phyloP scores from a whole-genome alignment of 2,888 invertebrate species.

The Lycaena phlaeas region DNA sequence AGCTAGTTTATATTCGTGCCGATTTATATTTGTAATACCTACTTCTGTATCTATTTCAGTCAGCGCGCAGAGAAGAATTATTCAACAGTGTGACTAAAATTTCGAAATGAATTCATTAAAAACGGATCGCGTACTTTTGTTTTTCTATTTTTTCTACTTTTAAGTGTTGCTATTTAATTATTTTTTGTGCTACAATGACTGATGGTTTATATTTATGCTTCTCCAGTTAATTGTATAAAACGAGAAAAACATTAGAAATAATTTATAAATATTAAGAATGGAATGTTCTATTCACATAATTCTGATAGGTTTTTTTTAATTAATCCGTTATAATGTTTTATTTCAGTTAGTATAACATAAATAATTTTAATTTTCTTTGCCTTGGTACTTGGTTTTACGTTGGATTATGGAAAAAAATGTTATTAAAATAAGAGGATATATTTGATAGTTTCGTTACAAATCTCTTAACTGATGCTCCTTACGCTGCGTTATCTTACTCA shows the following conservation, averaged over 20 bases:
- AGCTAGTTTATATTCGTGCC: conserved; percentile 37
- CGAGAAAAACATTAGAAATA: not conserved
- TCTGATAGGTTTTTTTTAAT: no score
- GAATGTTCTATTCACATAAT: no score
- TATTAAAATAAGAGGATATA: no score
- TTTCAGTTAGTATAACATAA: not conserved
- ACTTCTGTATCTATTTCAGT: conserved; percentile 18
- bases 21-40: conserved; percentile 15
- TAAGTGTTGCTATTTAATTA: not conserved
- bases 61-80: conserved; percentile 4
- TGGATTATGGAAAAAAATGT: no score
- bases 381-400: not conserved
- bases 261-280: no score
- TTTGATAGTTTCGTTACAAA: no score
- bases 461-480: conserved; percentile 3
- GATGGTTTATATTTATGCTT: not conserved
- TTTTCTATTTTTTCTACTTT: conserved; percentile 4
- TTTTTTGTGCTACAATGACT: not conserved
- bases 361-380: not conserved
- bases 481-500: not conserved
- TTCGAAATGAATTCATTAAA: conserved; percentile 5
- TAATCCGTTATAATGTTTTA: conserved; percentile 1
- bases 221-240: not conserved
- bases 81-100: not conserved
- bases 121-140: conserved; percentile 3